Base-by-base conservation (phyloP, 1,140 invertebrate species). In the Ceratitis capitata region DNA sequence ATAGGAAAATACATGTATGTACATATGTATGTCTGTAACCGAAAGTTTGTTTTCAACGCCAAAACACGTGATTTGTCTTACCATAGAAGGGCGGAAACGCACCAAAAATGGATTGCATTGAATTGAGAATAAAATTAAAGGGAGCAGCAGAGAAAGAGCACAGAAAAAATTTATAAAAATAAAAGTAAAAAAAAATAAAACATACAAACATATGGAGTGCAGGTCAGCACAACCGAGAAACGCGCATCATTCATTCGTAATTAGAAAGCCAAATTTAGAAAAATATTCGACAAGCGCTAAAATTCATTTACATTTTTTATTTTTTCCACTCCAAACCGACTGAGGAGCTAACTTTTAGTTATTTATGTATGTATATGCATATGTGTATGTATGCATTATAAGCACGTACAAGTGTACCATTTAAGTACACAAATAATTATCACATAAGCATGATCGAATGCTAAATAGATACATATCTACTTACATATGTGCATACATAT, bases 181-280 rank as follows among this genome's bases (percentile, higher is more conserved):
- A n/a, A 56, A 23, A 56, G 23, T 56, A 7, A 23, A 56, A n/a
- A 56, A 9, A 23, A 56, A 56, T 56, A n/a, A 4, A 14, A 56
- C 23, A 9, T 47, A 56, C n/a, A n/a, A n/a, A 23, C 51, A 56
- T n/a, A 78, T 32, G 42, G 2, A 69, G 6, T 14, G 29, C 14
- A 69, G 35, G 16, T 14, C 4, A 29, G 35, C 29, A 78, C 56
- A 64, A 14, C 5, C 35, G 16, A n/a, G 26, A 32, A 6, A 42
- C 7, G 16, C 35, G n/a, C 69, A 78, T 78, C 69, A 78, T 45
- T 78, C 69, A 78, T 78, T 78, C 12, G 69, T 32, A 78, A 78
- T 78, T 78, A 78, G 45, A 78, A 39, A 45, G 42, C 69, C 69
- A 78, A 45, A 78, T 78, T 78, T 78, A 78, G 69, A 78, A 78